Conservation (phyloP, 2,113 vertebrate species). For the Myiagra hebetior region DNA sequence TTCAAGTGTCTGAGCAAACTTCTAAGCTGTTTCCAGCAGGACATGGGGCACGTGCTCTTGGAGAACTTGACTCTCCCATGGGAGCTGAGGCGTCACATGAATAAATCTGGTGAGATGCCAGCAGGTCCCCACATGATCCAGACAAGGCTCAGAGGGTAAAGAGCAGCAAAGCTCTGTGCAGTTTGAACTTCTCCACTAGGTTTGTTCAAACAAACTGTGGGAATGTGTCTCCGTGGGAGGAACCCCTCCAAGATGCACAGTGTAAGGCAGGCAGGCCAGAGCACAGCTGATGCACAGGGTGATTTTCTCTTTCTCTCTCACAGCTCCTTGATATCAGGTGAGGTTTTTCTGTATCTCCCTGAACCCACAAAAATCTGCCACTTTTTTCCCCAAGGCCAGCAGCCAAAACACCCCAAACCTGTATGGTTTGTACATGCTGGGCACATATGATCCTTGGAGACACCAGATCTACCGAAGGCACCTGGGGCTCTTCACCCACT, state of each 20-base stretch:
- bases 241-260: neutral
- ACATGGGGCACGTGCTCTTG: accelerated
- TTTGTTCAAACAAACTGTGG: neutral
- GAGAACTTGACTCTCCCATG: accelerated
- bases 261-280: neutral
- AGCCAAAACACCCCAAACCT: neutral
- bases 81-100: neutral
- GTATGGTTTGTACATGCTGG: neutral
- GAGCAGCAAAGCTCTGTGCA: neutral
- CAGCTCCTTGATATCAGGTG: neutral
- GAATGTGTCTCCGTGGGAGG: neutral
- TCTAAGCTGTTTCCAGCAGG: neutral
- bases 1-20: neutral
- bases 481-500: neutral
- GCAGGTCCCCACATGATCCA: neutral
- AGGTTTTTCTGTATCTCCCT: neutral
- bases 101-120: neutral
- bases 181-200: neutral
- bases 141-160: neutral
- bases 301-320: neutral
- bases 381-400: neutral
- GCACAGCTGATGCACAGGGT: neutral
- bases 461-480: accelerated
- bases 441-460: accelerated
- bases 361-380: neutral